These are phyloP conservation scores for Temnothorax nylanderi DNA, from an alignment of 1,140 invertebrate species.

Conservation along the genomic window DNA sequence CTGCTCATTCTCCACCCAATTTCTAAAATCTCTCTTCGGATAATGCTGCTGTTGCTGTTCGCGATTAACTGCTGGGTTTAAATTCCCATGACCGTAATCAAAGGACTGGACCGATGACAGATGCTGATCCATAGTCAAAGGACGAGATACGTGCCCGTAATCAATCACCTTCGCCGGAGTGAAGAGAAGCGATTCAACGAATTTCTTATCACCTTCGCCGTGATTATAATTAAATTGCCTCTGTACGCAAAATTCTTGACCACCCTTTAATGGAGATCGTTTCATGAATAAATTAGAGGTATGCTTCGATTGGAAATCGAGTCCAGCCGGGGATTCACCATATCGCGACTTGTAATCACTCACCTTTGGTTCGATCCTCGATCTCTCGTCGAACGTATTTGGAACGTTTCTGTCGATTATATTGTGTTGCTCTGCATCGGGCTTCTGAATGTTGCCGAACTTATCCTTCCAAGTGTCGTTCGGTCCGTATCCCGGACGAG, in stretches of 20 bases:
- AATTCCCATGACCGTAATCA: constrained; percentile 82
- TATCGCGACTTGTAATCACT: constrained; percentile 24
- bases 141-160: constrained; percentile 87
- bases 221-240: constrained; percentile 85
- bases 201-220: constrained; percentile 71
- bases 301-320: constrained; percentile 24
- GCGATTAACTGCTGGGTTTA: constrained; percentile 79
- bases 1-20: constrained; percentile 84
- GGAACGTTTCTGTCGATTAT: background rate
- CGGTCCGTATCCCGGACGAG: constrained; percentile 18
- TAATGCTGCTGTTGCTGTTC: constrained; percentile 54
- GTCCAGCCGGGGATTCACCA: background rate
- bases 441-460: background rate
- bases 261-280: constrained; percentile 6
- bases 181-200: constrained; percentile 67
- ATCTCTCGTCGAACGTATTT: constrained; percentile 22
- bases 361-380: constrained; percentile 17
- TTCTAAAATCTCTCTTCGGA: constrained; percentile 77
- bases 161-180: constrained; percentile 88
- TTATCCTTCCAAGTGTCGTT: constrained; percentile 37
- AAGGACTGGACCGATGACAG: constrained; percentile 77
- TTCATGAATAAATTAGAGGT: constrained; percentile 44
- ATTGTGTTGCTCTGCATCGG: background rate
- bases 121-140: constrained; percentile 52
- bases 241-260: constrained; percentile 78